Conservation (phyloP, 2,113 vertebrate species). For the Parus major region DNA sequence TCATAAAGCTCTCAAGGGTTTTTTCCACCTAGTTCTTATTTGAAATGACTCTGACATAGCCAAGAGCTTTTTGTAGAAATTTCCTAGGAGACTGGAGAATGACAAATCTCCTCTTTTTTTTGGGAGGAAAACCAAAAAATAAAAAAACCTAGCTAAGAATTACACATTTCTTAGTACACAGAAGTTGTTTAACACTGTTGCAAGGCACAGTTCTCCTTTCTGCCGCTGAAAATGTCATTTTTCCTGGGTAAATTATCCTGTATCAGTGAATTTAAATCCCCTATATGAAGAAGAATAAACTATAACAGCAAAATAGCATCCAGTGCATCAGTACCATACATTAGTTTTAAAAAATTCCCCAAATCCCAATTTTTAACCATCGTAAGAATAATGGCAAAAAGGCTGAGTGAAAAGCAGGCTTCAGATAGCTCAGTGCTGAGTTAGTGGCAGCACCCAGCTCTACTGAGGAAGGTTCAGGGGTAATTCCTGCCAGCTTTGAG, state of each 20-base stretch:
- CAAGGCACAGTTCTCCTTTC: not conserved
- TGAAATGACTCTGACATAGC: not conserved
- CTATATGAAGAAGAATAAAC: not conserved
- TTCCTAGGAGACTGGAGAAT: not conserved
- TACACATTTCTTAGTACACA: not conserved
- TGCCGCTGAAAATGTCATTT: not conserved
- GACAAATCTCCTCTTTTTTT: not conserved
- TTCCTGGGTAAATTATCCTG: not conserved
- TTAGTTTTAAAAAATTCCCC: not conserved
- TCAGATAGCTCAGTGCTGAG: not conserved
- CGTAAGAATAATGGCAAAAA: not conserved
- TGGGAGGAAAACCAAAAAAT: not conserved
- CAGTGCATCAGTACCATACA: not conserved
- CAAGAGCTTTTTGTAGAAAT: conserved; percentile 17
- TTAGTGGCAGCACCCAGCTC: not conserved
- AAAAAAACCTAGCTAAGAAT: not conserved
- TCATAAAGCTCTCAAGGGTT: not conserved
- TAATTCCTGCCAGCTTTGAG: not conserved
- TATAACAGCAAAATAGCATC: not conserved
- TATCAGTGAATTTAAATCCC: not conserved
- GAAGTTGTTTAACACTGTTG: not conserved
- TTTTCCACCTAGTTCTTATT: not conserved
- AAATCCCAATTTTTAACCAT: not conserved
- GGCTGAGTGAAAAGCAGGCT: not conserved
- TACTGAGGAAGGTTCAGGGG: not conserved